phyloP scores from a whole-genome alignment of 1,140 invertebrate genomes.

The Hycleus cichorii region DNA sequence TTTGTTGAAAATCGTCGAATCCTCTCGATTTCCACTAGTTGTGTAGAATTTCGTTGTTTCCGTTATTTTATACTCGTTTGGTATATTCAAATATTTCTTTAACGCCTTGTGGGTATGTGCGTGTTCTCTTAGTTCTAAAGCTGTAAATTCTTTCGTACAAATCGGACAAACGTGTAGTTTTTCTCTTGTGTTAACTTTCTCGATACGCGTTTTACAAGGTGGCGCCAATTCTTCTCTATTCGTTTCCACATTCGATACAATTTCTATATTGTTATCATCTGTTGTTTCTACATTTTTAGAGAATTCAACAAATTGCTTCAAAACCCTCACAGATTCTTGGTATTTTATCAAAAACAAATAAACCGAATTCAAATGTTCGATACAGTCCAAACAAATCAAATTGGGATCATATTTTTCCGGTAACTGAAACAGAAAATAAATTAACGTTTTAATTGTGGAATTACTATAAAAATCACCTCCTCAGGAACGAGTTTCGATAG shows the following conservation, averaged over 20 bases:
- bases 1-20: slow-evolving; percentile 4
- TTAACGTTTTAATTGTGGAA: neutral
- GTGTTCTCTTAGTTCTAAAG: slow-evolving; percentile 18
- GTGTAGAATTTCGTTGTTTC: slow-evolving; percentile 12
- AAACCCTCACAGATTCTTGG: slow-evolving; percentile 1
- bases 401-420: neutral
- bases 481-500: neutral
- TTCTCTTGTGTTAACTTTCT: neutral
- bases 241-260: neutral
- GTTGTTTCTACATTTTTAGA: neutral
- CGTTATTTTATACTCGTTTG: slow-evolving; percentile 12
- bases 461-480: neutral
- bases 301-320: neutral
- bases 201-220: neutral
- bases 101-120: slow-evolving; percentile 22
- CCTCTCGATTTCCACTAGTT: neutral
- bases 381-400: slow-evolving; percentile 9
- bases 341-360: slow-evolving; percentile 6
- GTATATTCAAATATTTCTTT: slow-evolving; percentile 24
- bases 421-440: slow-evolving; percentile 1
- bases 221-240: neutral
- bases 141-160: slow-evolving; percentile 21
- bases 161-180: slow-evolving; percentile 22
- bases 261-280: neutral
- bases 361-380: slow-evolving; percentile 5